A percentile compares a stretch with the other conserved stretches of the same genome.
Evolutionary conservation across 2,113 vertebrate species (phyloP).

Genomic region (Brienomyrus longianalis): DNA sequence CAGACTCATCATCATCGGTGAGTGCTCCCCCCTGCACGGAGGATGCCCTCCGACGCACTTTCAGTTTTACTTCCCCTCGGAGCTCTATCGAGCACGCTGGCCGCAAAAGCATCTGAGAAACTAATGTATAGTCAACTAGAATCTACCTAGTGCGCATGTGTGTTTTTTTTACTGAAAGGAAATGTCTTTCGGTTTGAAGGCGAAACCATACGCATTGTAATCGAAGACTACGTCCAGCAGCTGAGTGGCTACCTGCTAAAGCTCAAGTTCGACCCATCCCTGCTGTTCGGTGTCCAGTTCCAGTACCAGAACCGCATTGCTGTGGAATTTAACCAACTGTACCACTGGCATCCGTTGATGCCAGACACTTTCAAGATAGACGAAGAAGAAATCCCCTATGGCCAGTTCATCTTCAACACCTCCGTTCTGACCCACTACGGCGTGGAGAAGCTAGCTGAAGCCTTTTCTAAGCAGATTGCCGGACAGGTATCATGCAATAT

Average conservation of each 20-base stretch:
- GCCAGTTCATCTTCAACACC: constrained; percentile 82
- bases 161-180: neutral
- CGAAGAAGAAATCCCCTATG: constrained; percentile 62
- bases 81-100: neutral
- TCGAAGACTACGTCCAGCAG: constrained; percentile 92
- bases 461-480: constrained; percentile 79
- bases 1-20: constrained; percentile 88
- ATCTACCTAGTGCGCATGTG: neutral
- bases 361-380: constrained; percentile 78
- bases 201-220: constrained; percentile 83
- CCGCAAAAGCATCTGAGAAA: neutral
- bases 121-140: neutral
- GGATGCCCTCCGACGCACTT: neutral
- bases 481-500: constrained; percentile 68
- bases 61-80: neutral
- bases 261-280: constrained; percentile 81
- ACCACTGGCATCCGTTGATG: constrained; percentile 95
- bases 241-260: constrained; percentile 82
- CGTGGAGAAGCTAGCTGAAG: constrained; percentile 77
- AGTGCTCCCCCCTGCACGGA: constrained; percentile 20
- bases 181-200: constrained; percentile 51
- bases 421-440: constrained; percentile 75
- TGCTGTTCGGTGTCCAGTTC: constrained; percentile 74
- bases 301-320: constrained; percentile 91
- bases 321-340: constrained; percentile 86